Evolutionary conservation across 2,888 invertebrate species (phyloP), one percentile per base, ranked within the genome.

Genomic region (Amphipyra berbera): DNA sequence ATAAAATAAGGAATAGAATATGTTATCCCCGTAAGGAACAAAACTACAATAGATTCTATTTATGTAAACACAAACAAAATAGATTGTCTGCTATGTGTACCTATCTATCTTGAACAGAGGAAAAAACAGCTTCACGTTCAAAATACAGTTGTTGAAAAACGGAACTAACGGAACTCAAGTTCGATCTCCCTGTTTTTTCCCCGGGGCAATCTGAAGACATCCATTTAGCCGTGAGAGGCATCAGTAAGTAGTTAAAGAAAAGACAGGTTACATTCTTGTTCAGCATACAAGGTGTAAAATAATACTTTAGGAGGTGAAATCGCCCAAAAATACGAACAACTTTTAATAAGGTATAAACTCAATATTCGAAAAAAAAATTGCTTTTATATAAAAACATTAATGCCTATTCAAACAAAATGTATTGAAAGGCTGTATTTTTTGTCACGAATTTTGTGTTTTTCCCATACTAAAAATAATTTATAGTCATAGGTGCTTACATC

Each of bases 211-310:
- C 63, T 69, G 68, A 63, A 77, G 50, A 67, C 57, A 72, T 71
- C 70, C 58, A 74, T 70, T 77, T 70, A 71, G 49, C 71, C 42
- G 63, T 66, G 65, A 71, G 67, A 71, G 61, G 56, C 57, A 61
- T 61, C 55, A 50, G n/a, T 62, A 61, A 61, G 57, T 60, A 72
- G 59, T 74, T 70, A 70, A 68, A 66, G 70, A 76, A 68, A 72
- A 73, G 67, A 73, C 71, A 66, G 63, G 61, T 71, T 81, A 76
- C 77, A 80, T 78, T 77, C 71, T 76, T 79, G 75, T 76, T 80
- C 64, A 48, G 50, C 48, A 44, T 68, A 63, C 42, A 30, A 30
- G 30, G 55, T 53, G 46, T 54, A 64, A 7, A 6, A 21, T 21
- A 21, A 21, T 21, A 21, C 2, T 21, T 21, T 21, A 2, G 1